Evolutionary conservation across 2,888 invertebrate genomes (phyloP).

Genomic region (Pristionchus fissidentatus): DNA sequence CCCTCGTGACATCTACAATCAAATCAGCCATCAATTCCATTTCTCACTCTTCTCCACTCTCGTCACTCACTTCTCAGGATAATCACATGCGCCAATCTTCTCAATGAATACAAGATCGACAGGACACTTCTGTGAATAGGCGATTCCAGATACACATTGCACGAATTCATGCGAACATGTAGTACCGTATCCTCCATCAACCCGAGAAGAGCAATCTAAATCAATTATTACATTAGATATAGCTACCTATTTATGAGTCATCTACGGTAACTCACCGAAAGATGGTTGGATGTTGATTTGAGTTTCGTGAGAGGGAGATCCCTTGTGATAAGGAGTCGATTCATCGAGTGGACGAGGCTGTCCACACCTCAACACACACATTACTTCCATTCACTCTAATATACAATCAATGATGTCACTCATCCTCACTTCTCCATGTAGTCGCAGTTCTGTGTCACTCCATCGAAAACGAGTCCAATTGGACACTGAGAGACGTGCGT

Average conservation of each 20-base stretch:
- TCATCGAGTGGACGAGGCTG: constrained; percentile 44
- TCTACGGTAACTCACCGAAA: neutral
- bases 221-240: neutral
- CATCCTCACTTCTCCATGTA: constrained; percentile 27
- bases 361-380: constrained; percentile 7
- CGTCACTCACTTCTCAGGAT: constrained; percentile 32
- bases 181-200: constrained; percentile 16
- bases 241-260: neutral
- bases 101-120: neutral
- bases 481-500: neutral
- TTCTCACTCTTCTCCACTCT: neutral
- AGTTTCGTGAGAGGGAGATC: neutral
- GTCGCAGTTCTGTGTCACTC: neutral
- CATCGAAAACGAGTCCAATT: constrained; percentile 43
- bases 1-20: neutral
- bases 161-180: neutral
- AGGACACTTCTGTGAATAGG: constrained; percentile 15
- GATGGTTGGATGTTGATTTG: neutral
- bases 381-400: neutral
- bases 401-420: neutral
- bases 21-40: neutral
- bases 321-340: neutral
- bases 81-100: neutral
- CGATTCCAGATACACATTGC: constrained; percentile 13
- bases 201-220: constrained; percentile 23